Conservation (phyloP, 2,113 vertebrate genomes). For the Oncorhynchus mykiss region DNA sequence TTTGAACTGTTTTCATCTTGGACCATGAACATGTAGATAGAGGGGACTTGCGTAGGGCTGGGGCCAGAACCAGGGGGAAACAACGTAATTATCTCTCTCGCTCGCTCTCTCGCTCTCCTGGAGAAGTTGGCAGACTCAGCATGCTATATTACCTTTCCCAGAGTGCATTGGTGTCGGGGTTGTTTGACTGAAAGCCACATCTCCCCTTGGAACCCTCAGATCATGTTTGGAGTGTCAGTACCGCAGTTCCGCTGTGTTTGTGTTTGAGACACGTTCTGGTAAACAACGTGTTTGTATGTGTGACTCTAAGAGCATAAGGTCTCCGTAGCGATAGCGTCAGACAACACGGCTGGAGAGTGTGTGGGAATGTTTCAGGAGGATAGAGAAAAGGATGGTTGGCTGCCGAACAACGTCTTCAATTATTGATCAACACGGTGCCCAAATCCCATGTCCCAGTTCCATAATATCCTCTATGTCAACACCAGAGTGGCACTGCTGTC, state of each 20-base stretch:
- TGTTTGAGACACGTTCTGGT: not conserved
- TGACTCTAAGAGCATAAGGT: not conserved
- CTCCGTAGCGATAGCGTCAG: not conserved
- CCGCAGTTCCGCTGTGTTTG: not conserved
- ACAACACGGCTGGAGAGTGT: not conserved
- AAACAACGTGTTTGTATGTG: not conserved
- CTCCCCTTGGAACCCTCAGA: constrained; percentile 53
- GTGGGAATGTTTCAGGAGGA: not conserved
- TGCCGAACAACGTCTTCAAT: not conserved
- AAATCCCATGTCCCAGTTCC: not conserved
- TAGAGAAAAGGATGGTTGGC: too few species aligned
- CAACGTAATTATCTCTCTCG: constrained; percentile 18
- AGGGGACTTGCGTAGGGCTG: constrained; percentile 14
- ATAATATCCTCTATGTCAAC: not conserved
- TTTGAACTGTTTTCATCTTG: constrained; percentile 64
- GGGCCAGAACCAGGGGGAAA: constrained; percentile 30
- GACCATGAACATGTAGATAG: constrained; percentile 65
- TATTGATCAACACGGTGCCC: not conserved
- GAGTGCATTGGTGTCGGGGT: constrained; percentile 33
- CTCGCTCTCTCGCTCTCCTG: not conserved
- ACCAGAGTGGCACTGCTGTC: not conserved
- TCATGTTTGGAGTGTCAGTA: constrained; percentile 57
- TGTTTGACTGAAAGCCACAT: constrained; percentile 58
- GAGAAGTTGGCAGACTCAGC: not conserved
- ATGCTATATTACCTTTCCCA: constrained; percentile 22